Evolutionary conservation across 2,888 invertebrate species (phyloP).

Genomic region (Pyrrhia umbra): DNA sequence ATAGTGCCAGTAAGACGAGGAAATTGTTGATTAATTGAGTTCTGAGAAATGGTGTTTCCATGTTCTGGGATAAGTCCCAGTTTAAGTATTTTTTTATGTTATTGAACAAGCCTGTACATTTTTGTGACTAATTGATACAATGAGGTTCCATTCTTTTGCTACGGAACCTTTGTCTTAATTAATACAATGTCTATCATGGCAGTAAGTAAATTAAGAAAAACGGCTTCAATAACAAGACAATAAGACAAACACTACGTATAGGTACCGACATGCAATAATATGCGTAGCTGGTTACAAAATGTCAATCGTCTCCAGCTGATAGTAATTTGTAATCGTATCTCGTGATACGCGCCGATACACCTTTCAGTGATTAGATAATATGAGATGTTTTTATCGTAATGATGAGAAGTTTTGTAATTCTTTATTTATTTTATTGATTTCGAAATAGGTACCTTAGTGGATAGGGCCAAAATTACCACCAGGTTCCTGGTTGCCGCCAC

Average conservation of each 20-base stretch:
- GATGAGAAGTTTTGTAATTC: slow-evolving; percentile 36
- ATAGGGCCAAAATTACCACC: background rate
- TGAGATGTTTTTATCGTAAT: slow-evolving; percentile 46
- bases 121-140: background rate
- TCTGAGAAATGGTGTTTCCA: background rate
- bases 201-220: background rate
- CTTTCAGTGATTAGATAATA: slow-evolving; percentile 46
- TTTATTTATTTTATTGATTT: slow-evolving; percentile 16
- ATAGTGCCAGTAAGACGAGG: slow-evolving; percentile 35
- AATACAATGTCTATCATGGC: slow-evolving; percentile 5
- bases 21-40: background rate
- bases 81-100: too few species aligned
- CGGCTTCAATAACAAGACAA: background rate
- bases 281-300: slow-evolving; percentile 44
- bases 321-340: slow-evolving; percentile 48
- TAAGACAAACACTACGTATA: slow-evolving; percentile 2
- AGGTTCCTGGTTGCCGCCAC: too few species aligned
- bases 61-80: background rate
- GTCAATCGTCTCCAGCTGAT: slow-evolving; percentile 36
- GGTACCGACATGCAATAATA: slow-evolving; percentile 26
- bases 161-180: background rate
- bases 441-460: background rate
- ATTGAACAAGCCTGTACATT: background rate
- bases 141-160: slow-evolving; percentile 11
- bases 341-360: slow-evolving; percentile 29